These are phyloP conservation scores for Xiphorhynchus elegans DNA, from an alignment of 2,113 vertebrate genomes.

Conservation along the genomic window DNA sequence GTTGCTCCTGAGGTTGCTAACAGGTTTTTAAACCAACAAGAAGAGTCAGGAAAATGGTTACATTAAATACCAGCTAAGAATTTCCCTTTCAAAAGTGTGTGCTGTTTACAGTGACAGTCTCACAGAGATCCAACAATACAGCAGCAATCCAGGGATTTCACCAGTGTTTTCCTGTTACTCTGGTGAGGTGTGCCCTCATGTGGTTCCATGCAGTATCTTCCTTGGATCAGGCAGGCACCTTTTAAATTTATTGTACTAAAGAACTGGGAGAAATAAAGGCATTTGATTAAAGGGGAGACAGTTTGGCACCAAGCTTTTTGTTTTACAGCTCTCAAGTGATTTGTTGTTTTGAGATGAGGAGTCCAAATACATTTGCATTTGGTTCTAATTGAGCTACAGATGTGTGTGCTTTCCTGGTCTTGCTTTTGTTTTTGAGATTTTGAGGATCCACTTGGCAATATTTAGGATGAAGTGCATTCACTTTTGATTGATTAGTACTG, in stretches of 20 bases:
- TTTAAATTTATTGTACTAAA: background rate
- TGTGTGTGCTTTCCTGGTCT: background rate
- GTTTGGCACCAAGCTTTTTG: rapidly evolving
- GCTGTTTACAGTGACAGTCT: background rate
- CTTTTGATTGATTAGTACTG: background rate
- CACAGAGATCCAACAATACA: background rate
- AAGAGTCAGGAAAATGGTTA: background rate
- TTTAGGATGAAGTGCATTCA: background rate
- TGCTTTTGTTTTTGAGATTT: background rate
- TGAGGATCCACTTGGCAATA: background rate
- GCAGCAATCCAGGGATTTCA: background rate
- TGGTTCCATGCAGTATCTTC: background rate
- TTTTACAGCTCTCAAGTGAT: background rate
- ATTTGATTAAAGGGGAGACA: background rate
- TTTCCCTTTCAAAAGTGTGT: background rate
- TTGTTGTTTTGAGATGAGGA: background rate
- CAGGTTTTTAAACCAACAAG: background rate
- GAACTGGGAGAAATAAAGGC: background rate
- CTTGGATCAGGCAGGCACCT: background rate
- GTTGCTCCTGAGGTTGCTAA: background rate
- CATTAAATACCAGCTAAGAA: background rate
- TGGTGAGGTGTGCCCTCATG: constrained; percentile 54
- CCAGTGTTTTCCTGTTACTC: background rate
- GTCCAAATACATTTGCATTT: background rate
- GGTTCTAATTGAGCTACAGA: background rate